phyloP scores from a whole-genome alignment of 1,140 invertebrate genomes.

The Drosophila teissieri region DNA sequence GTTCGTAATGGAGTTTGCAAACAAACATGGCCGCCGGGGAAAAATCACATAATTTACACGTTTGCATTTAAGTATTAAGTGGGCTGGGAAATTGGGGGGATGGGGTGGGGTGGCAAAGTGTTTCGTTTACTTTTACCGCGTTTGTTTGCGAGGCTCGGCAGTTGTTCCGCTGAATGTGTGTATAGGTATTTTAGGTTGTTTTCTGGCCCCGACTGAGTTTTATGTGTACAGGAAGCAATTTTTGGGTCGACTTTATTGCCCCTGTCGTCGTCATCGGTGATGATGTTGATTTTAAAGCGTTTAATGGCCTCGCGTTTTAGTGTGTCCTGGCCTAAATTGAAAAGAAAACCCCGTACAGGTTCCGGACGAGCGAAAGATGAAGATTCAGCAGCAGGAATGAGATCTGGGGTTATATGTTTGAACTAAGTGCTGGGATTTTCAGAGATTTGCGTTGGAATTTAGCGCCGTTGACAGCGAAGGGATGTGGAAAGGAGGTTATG shows the following conservation, averaged over 20 bases:
- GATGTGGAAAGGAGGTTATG: slow-evolving; percentile 38
- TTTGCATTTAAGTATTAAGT: slow-evolving; percentile 83
- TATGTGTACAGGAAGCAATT: slow-evolving; percentile 80
- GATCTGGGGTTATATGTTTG: slow-evolving; percentile 68
- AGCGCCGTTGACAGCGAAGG: slow-evolving; percentile 27
- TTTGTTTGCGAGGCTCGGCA: slow-evolving; percentile 69
- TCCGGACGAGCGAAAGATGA: slow-evolving; percentile 17
- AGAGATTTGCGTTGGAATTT: slow-evolving; percentile 62
- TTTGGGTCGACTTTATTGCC: slow-evolving; percentile 82
- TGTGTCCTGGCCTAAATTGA: slow-evolving; percentile 63
- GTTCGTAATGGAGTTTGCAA: slow-evolving; percentile 82
- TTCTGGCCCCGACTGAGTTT: slow-evolving; percentile 55
- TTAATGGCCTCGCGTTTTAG: slow-evolving; percentile 58
- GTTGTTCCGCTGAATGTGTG: slow-evolving; percentile 47
- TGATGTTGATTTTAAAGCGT: slow-evolving; percentile 82
- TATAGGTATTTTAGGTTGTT: slow-evolving; percentile 64
- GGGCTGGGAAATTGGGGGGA: slow-evolving; percentile 30
- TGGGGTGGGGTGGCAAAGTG: slow-evolving; percentile 55
- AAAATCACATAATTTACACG: slow-evolving; percentile 83
- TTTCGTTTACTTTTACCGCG: slow-evolving; percentile 77
- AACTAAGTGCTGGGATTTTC: slow-evolving; percentile 74
- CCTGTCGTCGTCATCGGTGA: slow-evolving; percentile 59
- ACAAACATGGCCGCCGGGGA: slow-evolving; percentile 82
- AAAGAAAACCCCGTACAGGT: slow-evolving; percentile 47
- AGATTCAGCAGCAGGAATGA: slow-evolving; percentile 17